Evolutionary conservation across 2,888 invertebrate genomes (phyloP), one percentile per base, ranked within the genome.

Genomic region (Leptopilina drosophilae): DNA sequence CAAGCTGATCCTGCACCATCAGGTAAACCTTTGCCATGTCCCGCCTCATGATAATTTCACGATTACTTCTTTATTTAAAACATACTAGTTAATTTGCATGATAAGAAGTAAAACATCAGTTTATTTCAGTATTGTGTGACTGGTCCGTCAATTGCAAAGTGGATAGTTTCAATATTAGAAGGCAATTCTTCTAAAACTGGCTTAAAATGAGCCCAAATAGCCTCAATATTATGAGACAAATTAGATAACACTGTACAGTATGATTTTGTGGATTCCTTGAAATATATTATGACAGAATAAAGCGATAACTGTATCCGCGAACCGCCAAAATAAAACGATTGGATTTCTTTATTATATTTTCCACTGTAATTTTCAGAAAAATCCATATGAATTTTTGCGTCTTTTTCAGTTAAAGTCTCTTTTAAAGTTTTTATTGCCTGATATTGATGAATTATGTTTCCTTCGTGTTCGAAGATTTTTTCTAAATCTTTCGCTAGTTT

Each of bases 111-210:
- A 59, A 59, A 59, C 59, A 59, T 59, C 0, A 59, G n/a, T 76
- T 76, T 89, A 80, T 89, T 90, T 53, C 88, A 81, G 80, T 90
- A 89, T 85, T 89, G 88, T 0, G 89, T 89, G 26, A 88, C 88
- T 65, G 89, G 89, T 67, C 88, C 84, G 83, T 91, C 88, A 69
- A 87, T 89, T 20, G 88, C 77, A 85, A 90, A 91, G 78, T 90
- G 89, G 26, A 86, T 69, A 66, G 84, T 84, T 81, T 87, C 76
- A 76, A 89, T 82, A 65, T 78, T 79, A 66, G 82, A 15, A 84
- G 87, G 83, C 66, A 86, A 67, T 79, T 26, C 26, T 77, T 56
- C 67, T n/a, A 87, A 40, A 12, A 75, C 15, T 80, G 90, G 14
- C n/a, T 59, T 59, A 15, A 46, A n/a, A n/a, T 59, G 59, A 15